Conservation (phyloP, 2,113 vertebrate genomes). For the Carassius gibelio region DNA sequence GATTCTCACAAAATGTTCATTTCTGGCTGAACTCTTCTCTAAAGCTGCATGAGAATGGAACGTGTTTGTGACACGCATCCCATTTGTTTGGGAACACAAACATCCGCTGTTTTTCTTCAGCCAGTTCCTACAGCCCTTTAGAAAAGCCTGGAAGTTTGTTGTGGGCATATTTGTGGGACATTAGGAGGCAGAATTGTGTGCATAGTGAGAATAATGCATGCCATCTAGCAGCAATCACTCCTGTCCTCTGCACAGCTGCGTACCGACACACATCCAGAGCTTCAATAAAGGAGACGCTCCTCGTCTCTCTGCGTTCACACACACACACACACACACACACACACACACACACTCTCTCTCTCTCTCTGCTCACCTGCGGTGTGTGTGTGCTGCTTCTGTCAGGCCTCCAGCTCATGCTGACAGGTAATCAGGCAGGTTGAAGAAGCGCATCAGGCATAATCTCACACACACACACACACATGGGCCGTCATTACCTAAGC, state of each 20-base stretch:
- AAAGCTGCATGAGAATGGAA: neutral
- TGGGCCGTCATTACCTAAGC: slow-evolving; percentile 62
- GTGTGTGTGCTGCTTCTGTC: slow-evolving; percentile 56
- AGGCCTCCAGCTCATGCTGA: slow-evolving; percentile 71
- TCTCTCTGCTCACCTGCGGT: slow-evolving; percentile 5
- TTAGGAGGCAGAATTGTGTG: slow-evolving; percentile 51
- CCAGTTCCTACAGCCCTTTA: slow-evolving; percentile 21
- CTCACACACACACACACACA: slow-evolving; percentile 27
- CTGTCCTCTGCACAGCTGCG: slow-evolving; percentile 52
- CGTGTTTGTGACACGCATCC: neutral
- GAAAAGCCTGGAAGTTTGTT: slow-evolving; percentile 39
- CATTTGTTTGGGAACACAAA: slow-evolving; percentile 14
- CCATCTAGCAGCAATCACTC: slow-evolving; percentile 57
- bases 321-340: slow-evolving; percentile 42
- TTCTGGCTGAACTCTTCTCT: neutral
- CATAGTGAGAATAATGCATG: slow-evolving; percentile 58
- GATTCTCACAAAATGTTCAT: neutral
- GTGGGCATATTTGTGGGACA: slow-evolving; percentile 46
- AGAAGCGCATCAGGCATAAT: slow-evolving; percentile 69
- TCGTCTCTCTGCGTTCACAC: slow-evolving; percentile 35
- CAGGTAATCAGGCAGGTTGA: slow-evolving; percentile 75
- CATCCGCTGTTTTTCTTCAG: neutral
- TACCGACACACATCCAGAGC: slow-evolving; percentile 48
- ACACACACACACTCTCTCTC: neutral
- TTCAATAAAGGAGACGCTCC: slow-evolving; percentile 44